Conservation (phyloP, 2,113 vertebrate genomes). For the Theristicus caerulescens region DNA sequence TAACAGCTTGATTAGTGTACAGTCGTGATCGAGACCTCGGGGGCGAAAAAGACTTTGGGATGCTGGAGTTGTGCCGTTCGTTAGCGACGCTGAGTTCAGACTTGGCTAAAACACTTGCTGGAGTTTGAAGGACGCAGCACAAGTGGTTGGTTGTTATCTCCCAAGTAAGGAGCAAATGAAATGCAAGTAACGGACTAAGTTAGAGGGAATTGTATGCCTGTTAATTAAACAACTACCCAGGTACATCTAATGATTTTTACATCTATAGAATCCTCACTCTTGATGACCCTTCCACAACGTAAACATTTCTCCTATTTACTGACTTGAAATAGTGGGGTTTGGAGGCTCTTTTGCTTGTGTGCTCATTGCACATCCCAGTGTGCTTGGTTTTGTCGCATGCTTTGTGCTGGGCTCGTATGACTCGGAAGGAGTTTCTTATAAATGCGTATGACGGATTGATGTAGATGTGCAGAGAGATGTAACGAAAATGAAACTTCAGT, state of each 20-base stretch:
- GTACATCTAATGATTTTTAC: background rate
- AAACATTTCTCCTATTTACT: background rate
- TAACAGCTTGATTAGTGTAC: background rate
- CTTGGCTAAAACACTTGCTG: background rate
- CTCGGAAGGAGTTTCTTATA: background rate
- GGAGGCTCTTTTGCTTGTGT: background rate
- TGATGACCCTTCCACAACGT: background rate
- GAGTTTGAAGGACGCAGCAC: background rate
- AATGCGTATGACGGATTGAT: fast-evolving
- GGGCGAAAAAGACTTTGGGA: background rate
- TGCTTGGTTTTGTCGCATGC: background rate
- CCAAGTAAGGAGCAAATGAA: background rate
- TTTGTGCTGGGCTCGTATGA: background rate
- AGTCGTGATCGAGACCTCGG: fast-evolving
- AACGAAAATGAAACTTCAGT: background rate
- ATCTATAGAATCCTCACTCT: background rate
- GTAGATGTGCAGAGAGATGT: background rate
- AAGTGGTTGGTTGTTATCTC: background rate
- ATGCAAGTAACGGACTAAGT: too few relatives aligned
- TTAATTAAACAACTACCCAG: background rate
- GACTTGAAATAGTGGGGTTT: fast-evolving
- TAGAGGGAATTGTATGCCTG: background rate
- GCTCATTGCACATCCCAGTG: fast-evolving
- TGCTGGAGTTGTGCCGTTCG: background rate
- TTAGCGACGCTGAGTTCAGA: background rate